phyloP scores from a whole-genome alignment of 1,140 invertebrate genomes.

The Agrilus planipennis region DNA sequence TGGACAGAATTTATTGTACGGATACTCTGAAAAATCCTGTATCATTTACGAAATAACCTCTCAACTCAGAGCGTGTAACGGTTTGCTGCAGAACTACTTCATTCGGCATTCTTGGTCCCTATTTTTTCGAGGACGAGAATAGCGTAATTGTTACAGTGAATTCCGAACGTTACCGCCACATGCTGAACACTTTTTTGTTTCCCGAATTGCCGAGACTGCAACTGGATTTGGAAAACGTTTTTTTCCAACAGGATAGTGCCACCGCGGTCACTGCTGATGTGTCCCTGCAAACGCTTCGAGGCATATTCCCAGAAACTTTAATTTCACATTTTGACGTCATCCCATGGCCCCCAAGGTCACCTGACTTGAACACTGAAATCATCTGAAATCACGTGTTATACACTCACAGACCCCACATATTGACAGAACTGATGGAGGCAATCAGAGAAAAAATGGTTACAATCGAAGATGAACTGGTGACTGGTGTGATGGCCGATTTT shows the following conservation, averaged over 20 bases:
- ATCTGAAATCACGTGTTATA: conserved; percentile 29
- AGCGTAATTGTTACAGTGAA: conserved; percentile 12
- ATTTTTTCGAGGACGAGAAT: conserved; percentile 17
- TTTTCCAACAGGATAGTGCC: conserved; percentile 21
- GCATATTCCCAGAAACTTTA: conserved; percentile 19
- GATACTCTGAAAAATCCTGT: conserved; percentile 23
- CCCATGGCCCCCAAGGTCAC: conserved; percentile 31
- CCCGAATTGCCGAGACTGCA: conserved; percentile 6
- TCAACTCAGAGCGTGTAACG: conserved; percentile 28
- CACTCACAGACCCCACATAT: conserved; percentile 7
- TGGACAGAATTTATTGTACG: conserved; percentile 30
- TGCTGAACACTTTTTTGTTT: conserved; percentile 13
- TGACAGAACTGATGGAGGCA: conserved; percentile 9
- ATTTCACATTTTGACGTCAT: conserved; percentile 25
- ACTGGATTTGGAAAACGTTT: neutral
- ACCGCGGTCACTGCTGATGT: conserved; percentile 21
- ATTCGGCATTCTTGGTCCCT: conserved; percentile 14
- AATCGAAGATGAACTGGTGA: conserved; percentile 11
- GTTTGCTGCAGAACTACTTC: conserved; percentile 23
- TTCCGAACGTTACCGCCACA: conserved; percentile 12
- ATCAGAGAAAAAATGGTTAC: conserved; percentile 7
- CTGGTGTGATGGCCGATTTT: conserved; percentile 4
- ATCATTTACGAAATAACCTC: conserved; percentile 23
- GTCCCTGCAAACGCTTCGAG: conserved; percentile 17
- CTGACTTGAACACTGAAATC: conserved; percentile 34